Base-by-base conservation (phyloP, 1,140 invertebrate genomes). In the Lordiphosa collinella region DNA sequence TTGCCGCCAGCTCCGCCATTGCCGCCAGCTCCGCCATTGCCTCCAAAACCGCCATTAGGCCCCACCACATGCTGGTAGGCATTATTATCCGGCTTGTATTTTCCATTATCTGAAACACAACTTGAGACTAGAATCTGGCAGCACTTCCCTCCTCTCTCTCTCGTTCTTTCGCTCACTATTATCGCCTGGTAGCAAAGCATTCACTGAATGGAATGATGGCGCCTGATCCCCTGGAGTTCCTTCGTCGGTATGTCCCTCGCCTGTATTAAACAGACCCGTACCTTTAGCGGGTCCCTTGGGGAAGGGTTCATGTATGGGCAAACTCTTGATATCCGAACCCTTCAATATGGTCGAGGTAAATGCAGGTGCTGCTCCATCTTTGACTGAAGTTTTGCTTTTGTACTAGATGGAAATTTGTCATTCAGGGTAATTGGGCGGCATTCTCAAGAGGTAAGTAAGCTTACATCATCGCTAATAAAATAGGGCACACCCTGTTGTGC, bases 81-180 rank as follows among this genome's bases (percentile, higher is more conserved):
- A 54, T 55, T 70, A 14, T 14, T 66, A 57, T 68, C 75, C 16
- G 67, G 56, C 25, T 49, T 55, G 48, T 82, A 85, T 46, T 72
- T 53, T 50, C 88, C 56, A 64, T 79, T 56, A 86, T 80, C 65
- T 89, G 85, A 35, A 79, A 89, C 40, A 89, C 79, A 44, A 51
- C 53, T 71, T 63, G 58, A 65, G 56, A 58, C 54, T 60, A 37
- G 32, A 41, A 8, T 29, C 48, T 48, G 51, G 29, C 4, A 32
- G 50, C 36, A 11, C 41, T 22, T 14, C 34, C 5, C 29, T 29
- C 35, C 9, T 50, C 16, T 36, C 37, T 56, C 49, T 64, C 25
- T 85, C 72, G 32, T 9, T 22, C 11, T 48, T 53, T 40, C 22
- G 40, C 74, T 80, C 66, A 82, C 85, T 76, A 56, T 72, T 64